phyloP scores from a whole-genome alignment of 1,140 invertebrate species.

The Magallana ariakensis region DNA sequence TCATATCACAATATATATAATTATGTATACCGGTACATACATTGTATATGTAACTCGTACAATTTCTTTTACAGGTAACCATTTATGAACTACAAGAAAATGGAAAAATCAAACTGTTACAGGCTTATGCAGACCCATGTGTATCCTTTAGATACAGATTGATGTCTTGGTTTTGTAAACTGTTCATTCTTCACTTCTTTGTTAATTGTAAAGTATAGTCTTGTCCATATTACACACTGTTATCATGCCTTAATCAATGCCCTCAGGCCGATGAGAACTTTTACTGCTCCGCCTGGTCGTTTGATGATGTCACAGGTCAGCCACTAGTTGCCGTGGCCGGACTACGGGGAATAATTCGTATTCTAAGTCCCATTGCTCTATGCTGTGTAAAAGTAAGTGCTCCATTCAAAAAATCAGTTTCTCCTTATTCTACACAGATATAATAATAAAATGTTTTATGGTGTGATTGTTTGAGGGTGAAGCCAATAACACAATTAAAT shows the following conservation, averaged over 20 bases:
- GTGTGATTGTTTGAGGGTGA: too few relatives aligned
- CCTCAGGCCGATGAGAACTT: conserved; percentile 93
- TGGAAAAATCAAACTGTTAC: conserved; percentile 88
- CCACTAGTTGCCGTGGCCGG: conserved; percentile 95
- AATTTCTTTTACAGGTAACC: conserved; percentile 81
- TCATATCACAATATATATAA: too few relatives aligned
- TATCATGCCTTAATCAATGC: conserved; percentile 31
- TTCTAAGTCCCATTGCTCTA: conserved; percentile 91
- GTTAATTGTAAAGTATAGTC: background rate
- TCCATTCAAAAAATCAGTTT: background rate
- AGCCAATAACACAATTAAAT: too few relatives aligned
- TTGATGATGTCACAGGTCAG: conserved; percentile 89
- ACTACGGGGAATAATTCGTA: conserved; percentile 92
- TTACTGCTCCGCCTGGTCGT: conserved; percentile 98
- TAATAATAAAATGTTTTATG: too few relatives aligned
- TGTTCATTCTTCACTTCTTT: background rate
- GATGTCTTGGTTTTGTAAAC: background rate
- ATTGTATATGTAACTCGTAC: too few relatives aligned
- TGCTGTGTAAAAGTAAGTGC: conserved; percentile 87
- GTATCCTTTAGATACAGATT: conserved; percentile 81
- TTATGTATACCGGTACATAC: too few relatives aligned
- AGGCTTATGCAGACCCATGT: conserved; percentile 96
- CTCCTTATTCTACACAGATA: too few relatives aligned
- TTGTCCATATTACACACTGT: conserved; percentile 24
- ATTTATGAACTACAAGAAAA: conserved; percentile 92